Percentiles rank a stretch among this genome's conserved stretches.
Conservation (phyloP, 2,888 invertebrate species). For the Chironomus riparius region DNA sequence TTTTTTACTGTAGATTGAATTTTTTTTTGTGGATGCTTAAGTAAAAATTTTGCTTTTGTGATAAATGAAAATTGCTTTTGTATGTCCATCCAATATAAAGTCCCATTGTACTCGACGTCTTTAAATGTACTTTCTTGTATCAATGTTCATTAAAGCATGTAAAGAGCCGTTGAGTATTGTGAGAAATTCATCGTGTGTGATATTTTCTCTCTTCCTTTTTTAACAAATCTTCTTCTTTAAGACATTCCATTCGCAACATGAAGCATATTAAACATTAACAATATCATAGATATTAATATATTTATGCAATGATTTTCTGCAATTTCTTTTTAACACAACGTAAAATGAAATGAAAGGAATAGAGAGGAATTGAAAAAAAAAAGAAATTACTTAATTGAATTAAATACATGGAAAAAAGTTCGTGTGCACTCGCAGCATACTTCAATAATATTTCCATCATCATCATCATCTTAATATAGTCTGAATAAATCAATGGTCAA, state of each 20-base stretch:
- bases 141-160: not conserved
- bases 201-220: slow-evolving; percentile 12
- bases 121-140: not conserved
- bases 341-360: not conserved
- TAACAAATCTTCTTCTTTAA: not conserved
- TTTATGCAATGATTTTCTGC: not conserved
- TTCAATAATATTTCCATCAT: not conserved
- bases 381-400: slow-evolving; percentile 27
- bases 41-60: not conserved
- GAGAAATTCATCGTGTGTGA: slow-evolving; percentile 27
- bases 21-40: not conserved
- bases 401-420: slow-evolving; percentile 26
- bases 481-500: slow-evolving; percentile 27
- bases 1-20: not conserved
- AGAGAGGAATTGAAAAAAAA: slow-evolving; percentile 8
- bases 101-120: too few relatives aligned
- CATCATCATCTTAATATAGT: not conserved
- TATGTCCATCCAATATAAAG: not conserved
- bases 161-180: slow-evolving; percentile 5
- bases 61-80: not conserved
- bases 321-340: not conserved
- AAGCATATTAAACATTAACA: not conserved
- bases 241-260: not conserved
- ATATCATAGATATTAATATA: not conserved
- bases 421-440: slow-evolving; percentile 10